These are phyloP conservation scores for Microcebus ravelobensis DNA, from an alignment of 2,113 vertebrate genomes.

Conservation along the genomic window DNA sequence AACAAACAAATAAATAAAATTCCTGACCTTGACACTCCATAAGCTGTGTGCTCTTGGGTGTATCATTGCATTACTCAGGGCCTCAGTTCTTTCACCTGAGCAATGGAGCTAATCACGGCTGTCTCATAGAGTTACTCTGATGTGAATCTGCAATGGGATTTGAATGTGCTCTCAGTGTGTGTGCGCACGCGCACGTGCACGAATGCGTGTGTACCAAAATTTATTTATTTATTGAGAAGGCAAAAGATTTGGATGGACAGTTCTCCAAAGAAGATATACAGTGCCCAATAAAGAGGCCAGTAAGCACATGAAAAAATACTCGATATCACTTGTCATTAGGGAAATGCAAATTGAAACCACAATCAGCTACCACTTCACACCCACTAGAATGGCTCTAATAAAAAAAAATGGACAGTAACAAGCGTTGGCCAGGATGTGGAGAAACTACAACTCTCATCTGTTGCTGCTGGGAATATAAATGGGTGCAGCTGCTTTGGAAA, in stretches of 20 bases:
- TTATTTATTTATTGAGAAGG: neutral
- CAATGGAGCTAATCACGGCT: neutral
- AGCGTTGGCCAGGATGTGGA: neutral
- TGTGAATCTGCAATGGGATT: neutral
- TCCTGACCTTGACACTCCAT: neutral
- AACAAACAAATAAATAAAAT: neutral
- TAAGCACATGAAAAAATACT: neutral
- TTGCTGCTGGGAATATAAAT: neutral
- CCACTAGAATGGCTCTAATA: neutral
- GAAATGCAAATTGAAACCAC: neutral
- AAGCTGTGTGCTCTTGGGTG: neutral
- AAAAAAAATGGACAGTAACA: neutral
- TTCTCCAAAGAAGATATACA: neutral
- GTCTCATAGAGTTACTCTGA: neutral
- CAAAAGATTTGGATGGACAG: neutral
- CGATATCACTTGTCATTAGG: neutral
- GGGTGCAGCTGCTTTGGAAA: neutral
- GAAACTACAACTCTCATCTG: neutral
- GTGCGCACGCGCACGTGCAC: too few relatives aligned
- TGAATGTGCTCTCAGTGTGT: neutral
- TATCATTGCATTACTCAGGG: neutral
- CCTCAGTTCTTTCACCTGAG: neutral
- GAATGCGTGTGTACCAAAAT: neutral
- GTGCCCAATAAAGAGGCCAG: neutral
- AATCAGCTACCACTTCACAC: neutral